A percentile compares a stretch with the other conserved stretches of the same genome.
These are phyloP conservation scores for Horisme vitalbata DNA, from an alignment of 2,888 invertebrate species.

Conservation along the genomic window DNA sequence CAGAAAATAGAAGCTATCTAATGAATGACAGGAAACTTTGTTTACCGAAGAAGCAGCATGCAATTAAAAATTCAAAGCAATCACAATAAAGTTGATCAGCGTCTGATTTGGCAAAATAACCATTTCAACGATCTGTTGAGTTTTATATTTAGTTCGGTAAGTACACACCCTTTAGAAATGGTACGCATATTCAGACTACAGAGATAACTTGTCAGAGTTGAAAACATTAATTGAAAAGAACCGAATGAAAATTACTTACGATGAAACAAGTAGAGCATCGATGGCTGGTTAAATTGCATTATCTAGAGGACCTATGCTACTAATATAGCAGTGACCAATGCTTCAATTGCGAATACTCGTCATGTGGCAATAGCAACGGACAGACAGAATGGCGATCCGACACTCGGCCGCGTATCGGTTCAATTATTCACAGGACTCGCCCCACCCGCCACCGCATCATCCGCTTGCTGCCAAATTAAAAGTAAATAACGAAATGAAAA, in stretches of 20 bases:
- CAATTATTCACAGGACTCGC: conserved; percentile 78
- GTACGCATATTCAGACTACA: too few relatives aligned
- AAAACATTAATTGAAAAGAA: not conserved
- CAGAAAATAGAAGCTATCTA: conserved; percentile 32
- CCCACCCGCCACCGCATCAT: conserved; percentile 68
- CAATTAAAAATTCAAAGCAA: conserved; percentile 27
- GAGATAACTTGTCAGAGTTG: not conserved
- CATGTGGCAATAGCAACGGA: conserved; percentile 33
- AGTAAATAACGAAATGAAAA: conserved; percentile 83
- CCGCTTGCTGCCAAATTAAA: conserved; percentile 83
- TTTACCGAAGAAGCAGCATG: conserved; percentile 19
- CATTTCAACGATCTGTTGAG: not conserved
- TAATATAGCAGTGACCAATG: too few relatives aligned
- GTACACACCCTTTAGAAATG: not conserved
- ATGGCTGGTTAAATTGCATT: too few relatives aligned
- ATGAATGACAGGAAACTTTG: conserved; percentile 31
- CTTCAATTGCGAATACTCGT: conserved; percentile 1
- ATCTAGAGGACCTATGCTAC: too few relatives aligned
- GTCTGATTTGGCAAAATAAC: not conserved
- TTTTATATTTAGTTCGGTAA: not conserved
- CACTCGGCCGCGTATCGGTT: conserved; percentile 61
- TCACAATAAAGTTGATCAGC: conserved; percentile 18
- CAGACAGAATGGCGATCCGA: conserved; percentile 42
- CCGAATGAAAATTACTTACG: too few relatives aligned
- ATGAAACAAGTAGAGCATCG: too few relatives aligned